phyloP scores from a whole-genome alignment of 2,113 vertebrate species.

The Sakesphorus luctuosus region DNA sequence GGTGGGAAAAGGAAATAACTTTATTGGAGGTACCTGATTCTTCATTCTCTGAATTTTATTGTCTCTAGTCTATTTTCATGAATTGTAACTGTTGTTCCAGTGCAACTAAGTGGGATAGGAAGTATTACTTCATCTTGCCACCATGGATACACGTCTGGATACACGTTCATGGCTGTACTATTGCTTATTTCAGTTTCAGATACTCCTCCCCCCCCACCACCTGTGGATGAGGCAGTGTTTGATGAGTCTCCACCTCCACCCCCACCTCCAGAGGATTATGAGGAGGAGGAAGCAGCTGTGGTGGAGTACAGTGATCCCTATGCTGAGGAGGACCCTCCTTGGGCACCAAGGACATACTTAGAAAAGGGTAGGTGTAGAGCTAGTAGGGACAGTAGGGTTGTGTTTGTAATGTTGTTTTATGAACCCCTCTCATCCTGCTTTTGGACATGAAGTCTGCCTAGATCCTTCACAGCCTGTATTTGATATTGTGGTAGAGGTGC shows the following conservation, averaged over 20 bases:
- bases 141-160: not conserved
- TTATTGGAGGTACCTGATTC: not conserved
- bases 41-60: not conserved
- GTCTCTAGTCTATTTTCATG: not conserved
- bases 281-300: constrained; percentile 96
- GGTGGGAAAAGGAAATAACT: not conserved
- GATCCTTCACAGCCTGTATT: not conserved
- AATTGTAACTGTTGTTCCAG: not conserved
- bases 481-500: not conserved
- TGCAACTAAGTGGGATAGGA: not conserved
- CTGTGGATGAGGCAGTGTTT: constrained; percentile 85
- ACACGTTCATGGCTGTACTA: not conserved
- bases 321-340: constrained; percentile 96
- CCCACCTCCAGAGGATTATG: constrained; percentile 92
- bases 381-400: not conserved
- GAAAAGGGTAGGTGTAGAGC: constrained; percentile 86
- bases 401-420: not conserved
- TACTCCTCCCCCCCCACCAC: constrained; percentile 89
- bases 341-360: constrained; percentile 92
- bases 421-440: not conserved
- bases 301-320: constrained; percentile 99
- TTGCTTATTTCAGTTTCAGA: constrained; percentile 84
- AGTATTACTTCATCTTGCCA: not conserved
- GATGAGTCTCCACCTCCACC: constrained; percentile 91
- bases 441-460: not conserved